phyloP scores from a whole-genome alignment of 2,113 vertebrate species.

The Gulo gulo region DNA sequence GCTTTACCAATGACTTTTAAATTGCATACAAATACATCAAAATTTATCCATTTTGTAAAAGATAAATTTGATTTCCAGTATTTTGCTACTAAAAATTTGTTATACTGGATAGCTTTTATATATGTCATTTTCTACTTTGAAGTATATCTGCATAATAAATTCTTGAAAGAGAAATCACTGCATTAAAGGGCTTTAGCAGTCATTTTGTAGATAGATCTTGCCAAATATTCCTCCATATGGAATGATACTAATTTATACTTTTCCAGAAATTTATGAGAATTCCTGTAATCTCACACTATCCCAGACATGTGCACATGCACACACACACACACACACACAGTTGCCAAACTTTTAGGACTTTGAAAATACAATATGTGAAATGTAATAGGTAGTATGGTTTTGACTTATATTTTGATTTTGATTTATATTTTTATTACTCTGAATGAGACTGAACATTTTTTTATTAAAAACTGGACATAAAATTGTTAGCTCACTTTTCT shows the following conservation, averaged over 20 bases:
- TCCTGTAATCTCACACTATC: neutral
- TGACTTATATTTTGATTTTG: neutral
- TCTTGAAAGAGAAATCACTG: neutral
- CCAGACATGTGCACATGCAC: neutral
- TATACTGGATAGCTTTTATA: neutral
- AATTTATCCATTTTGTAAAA: neutral
- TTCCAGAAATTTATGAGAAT: neutral
- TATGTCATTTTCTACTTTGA: neutral
- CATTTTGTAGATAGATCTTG: neutral
- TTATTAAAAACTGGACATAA: neutral
- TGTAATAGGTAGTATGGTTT: neutral
- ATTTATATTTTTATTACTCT: slow-evolving; percentile 9
- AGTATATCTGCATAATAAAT: neutral
- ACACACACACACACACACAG: neutral
- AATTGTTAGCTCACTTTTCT: neutral
- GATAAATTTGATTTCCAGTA: neutral
- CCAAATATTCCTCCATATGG: neutral
- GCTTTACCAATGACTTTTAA: neutral
- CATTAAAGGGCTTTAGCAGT: neutral
- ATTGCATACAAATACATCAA: neutral
- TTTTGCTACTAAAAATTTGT: neutral
- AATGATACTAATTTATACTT: neutral
- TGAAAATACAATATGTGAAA: neutral
- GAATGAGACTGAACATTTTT: neutral
- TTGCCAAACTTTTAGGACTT: neutral